phyloP scores from a whole-genome alignment of 2,113 vertebrate species.

The Theristicus caerulescens region DNA sequence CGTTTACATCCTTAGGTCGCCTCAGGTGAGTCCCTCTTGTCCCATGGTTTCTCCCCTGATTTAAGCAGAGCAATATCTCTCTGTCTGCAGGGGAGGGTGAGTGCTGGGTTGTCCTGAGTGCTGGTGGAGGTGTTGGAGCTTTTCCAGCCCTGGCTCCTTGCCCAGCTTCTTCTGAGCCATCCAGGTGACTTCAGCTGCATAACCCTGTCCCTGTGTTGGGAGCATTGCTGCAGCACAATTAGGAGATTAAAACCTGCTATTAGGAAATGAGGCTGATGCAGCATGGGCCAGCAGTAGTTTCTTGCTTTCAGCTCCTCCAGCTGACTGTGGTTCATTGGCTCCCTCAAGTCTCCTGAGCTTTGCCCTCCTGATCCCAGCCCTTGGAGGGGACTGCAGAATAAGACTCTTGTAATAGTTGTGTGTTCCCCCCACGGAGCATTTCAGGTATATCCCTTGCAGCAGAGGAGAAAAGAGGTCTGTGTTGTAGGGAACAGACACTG shows the following conservation, averaged over 20 bases:
- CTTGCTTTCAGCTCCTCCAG: neutral
- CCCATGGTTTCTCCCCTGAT: neutral
- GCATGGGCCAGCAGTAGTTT: neutral
- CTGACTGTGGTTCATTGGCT: neutral
- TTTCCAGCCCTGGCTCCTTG: neutral
- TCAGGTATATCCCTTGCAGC: neutral
- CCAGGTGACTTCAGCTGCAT: neutral
- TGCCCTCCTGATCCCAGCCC: neutral
- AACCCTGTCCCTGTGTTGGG: neutral
- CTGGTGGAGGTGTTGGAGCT: neutral
- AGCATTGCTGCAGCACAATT: neutral
- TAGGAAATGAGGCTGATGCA: neutral
- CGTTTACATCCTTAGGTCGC: fast-evolving
- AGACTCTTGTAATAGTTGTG: no score
- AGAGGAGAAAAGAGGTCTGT: neutral
- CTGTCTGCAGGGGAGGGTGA: neutral
- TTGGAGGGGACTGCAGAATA: neutral
- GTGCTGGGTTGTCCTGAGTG: neutral
- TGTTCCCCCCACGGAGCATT: fast-evolving
- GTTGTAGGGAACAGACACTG: neutral
- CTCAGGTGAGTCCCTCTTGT: neutral
- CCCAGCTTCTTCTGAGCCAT: neutral
- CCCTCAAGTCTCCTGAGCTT: neutral
- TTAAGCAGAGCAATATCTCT: neutral
- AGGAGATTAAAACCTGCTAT: neutral